Conservation (phyloP, 92 coral and sea anemone genomes). For the Siderastrea siderea region DNA sequence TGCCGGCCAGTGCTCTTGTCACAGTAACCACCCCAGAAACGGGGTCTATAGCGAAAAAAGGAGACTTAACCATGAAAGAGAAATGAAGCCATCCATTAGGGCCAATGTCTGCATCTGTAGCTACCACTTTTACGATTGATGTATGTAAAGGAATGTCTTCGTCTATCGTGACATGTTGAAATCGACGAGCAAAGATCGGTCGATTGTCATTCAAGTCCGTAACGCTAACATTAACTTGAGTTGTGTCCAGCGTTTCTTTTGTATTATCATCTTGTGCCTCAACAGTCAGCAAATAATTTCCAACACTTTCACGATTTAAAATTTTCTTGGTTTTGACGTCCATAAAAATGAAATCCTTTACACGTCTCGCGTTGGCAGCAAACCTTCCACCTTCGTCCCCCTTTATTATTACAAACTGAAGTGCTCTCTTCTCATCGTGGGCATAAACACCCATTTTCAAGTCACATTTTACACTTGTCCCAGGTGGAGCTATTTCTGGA, state of each 20-base stretch:
- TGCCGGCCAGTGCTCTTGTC: constrained; percentile 74
- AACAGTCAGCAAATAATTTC: constrained; percentile 74
- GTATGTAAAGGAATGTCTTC: constrained; percentile 89
- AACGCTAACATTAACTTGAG: constrained; percentile 84
- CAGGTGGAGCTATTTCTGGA: constrained; percentile 77
- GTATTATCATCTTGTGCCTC: constrained; percentile 75
- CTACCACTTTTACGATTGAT: constrained; percentile 78
- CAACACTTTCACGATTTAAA: constrained; percentile 80
- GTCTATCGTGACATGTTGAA: constrained; percentile 69
- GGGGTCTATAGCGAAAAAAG: constrained; percentile 88
- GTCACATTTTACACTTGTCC: constrained; percentile 82
- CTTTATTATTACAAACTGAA: constrained; percentile 74
- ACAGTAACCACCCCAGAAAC: constrained; percentile 86
- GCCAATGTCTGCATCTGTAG: constrained; percentile 86
- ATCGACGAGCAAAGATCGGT: constrained; percentile 75
- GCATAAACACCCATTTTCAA: constrained; percentile 96
- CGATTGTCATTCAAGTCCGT: constrained; percentile 82
- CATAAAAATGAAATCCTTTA: constrained; percentile 89
- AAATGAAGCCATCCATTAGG: constrained; percentile 91
- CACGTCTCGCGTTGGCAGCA: constrained; percentile 70
- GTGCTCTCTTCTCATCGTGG: constrained; percentile 48
- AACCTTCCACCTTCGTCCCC: constrained; percentile 73
- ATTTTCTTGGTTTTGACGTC: constrained; percentile 70
- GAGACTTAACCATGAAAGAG: constrained; percentile 74
- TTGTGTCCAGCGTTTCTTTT: constrained; percentile 76